phyloP scores from a whole-genome alignment of 2,113 vertebrate genomes.

The Noctilio leporinus region DNA sequence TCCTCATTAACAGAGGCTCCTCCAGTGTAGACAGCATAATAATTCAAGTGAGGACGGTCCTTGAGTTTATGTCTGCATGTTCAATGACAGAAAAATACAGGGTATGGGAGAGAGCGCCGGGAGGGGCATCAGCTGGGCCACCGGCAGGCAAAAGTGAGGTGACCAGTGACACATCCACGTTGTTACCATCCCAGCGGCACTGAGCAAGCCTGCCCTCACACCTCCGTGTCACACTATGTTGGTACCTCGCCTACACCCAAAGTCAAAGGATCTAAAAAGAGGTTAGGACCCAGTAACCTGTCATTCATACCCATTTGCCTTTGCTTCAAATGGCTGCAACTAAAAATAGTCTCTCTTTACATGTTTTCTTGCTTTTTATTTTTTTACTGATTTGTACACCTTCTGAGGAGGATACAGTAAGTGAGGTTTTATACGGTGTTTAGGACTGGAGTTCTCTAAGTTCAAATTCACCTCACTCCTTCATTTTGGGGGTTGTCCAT shows the following conservation, averaged over 20 bases:
- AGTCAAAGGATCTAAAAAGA: not conserved
- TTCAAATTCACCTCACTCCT: not conserved
- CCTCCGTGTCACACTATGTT: not conserved
- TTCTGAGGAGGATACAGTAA: not conserved
- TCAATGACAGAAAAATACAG: not conserved
- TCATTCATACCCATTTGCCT: not conserved
- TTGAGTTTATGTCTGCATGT: not conserved
- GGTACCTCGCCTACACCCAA: not conserved
- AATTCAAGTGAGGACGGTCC: not conserved
- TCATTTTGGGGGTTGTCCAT: not conserved
- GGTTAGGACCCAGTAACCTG: not conserved
- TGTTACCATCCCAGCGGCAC: not conserved
- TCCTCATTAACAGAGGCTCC: constrained; percentile 12
- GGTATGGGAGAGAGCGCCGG: rapidly evolving
- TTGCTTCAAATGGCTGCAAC: not conserved
- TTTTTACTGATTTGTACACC: not conserved
- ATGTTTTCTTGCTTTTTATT: not conserved
- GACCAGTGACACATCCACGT: not conserved
- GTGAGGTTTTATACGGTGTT: not conserved
- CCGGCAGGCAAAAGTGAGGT: no score
- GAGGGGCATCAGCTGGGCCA: not conserved
- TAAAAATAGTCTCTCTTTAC: not conserved
- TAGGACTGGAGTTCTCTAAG: not conserved
- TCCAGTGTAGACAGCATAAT: not conserved
- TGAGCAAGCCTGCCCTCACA: not conserved